Conservation (phyloP, 2,888 invertebrate species). For the Callinectes sapidus region DNA sequence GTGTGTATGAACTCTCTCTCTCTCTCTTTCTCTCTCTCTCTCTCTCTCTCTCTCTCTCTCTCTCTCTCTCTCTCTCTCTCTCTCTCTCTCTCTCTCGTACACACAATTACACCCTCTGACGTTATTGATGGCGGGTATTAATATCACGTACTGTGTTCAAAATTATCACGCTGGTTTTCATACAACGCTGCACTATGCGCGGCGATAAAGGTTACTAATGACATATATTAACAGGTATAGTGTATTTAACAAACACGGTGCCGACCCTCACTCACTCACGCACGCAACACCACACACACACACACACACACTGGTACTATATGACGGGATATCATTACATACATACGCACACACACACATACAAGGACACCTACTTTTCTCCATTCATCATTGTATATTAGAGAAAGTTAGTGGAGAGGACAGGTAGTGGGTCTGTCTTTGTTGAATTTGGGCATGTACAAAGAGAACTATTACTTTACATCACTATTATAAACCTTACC, state of each 20-base stretch:
- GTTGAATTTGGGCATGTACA: too few relatives aligned
- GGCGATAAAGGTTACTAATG: slow-evolving; percentile 30
- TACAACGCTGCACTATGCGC: neutral
- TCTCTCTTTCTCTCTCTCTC: too few relatives aligned
- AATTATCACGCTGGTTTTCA: slow-evolving; percentile 24
- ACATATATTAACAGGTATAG: neutral
- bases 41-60: neutral
- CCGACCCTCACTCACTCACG: neutral
- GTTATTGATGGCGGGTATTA: neutral
- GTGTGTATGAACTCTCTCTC: neutral
- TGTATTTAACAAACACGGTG: neutral
- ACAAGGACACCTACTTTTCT: too few relatives aligned
- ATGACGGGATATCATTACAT: too few relatives aligned
- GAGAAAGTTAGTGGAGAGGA: too few relatives aligned
- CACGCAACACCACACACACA: neutral
- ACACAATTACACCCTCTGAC: neutral
- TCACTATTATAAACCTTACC: too few relatives aligned
- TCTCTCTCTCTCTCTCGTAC: slow-evolving; percentile 4
- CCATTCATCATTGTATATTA: too few relatives aligned
- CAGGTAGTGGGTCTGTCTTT: too few relatives aligned
- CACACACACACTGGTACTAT: neutral
- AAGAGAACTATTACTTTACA: too few relatives aligned
- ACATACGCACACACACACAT: too few relatives aligned
- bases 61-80: slow-evolving; percentile 25
- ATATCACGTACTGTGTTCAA: neutral